Evolutionary conservation across 2,888 invertebrate species (phyloP).

Genomic region (Eupithecia abbreviata): DNA sequence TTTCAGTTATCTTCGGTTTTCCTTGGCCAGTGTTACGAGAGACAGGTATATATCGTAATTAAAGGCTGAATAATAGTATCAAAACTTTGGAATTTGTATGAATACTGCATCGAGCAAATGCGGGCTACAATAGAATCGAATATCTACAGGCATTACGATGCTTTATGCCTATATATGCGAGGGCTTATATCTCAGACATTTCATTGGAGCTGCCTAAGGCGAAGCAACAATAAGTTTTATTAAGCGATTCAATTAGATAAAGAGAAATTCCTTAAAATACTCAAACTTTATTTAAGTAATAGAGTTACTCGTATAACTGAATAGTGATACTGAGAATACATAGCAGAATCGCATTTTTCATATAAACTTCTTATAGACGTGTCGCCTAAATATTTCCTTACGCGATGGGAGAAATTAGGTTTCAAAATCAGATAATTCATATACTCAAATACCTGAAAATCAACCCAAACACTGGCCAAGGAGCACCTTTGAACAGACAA

Average conservation of each 20-base stretch:
- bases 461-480: slow-evolving; percentile 69
- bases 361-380: neutral
- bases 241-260: neutral
- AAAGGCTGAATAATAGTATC: neutral
- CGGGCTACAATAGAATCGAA: neutral
- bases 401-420: neutral
- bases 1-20: slow-evolving; percentile 25
- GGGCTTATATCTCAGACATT: no score
- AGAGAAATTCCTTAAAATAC: neutral
- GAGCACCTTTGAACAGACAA: slow-evolving; percentile 57
- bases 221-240: neutral
- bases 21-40: slow-evolving; percentile 69
- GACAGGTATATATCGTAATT: neutral
- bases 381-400: neutral
- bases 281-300: neutral
- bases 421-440: neutral
- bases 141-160: neutral
- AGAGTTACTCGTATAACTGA: no score
- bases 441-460: slow-evolving; percentile 15
- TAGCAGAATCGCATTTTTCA: neutral
- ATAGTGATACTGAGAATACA: neutral
- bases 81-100: neutral
- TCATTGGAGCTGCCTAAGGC: neutral
- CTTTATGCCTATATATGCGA: no score
- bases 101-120: neutral